Base-by-base conservation (phyloP, 2,113 vertebrate genomes). In the Bos indicus region DNA sequence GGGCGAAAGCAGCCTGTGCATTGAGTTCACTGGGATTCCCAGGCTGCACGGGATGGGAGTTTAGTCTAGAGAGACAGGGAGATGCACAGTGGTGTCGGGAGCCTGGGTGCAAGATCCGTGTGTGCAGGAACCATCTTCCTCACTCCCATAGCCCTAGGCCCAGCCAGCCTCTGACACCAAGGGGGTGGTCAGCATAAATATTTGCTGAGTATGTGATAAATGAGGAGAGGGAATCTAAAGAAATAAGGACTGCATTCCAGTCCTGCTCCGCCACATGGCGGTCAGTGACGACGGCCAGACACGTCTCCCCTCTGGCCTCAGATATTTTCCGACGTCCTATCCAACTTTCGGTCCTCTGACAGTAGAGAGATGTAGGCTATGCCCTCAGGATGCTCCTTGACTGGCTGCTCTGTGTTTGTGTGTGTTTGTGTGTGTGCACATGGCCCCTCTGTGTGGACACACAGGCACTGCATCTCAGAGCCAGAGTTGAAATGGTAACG, bases 81-180 rank as follows among this genome's bases (percentile, higher is more conserved):
- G 88, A 33, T 0, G 1, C 0, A 0, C 2, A 23, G 2, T 0
- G 12, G n/a, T 1, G 6, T 13, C 0, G 0, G 21, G 30, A 30
- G 30, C 11, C 5, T 2, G 1, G 5, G 43, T 2, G 6, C 33
- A 7, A n/a, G 7, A 80, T 19, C 78, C 5, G 0, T 4, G n/a
- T 6, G 7, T 0, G 1, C 11, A 6, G n/a, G 33, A 15, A 6
- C 21, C n/a, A 4, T n/a, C 54, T 48, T 4, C 23, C 11, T 83
- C 77, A 19, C 33, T n/a, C 52, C 15, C 4, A 1, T 0, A 51
- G 28, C 67, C 78, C 52, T 51, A 48, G 43, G 74, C 74, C 82
- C 21, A 28, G 87, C 83, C 36, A 16, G 82, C 64, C 15, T 46
- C 77, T 59, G 77, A 19, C 30, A 4, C 36, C 1, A 43, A 83